These are phyloP conservation scores for Drosophila ananassae DNA, from an alignment of 1,140 invertebrate species.

Conservation along the genomic window DNA sequence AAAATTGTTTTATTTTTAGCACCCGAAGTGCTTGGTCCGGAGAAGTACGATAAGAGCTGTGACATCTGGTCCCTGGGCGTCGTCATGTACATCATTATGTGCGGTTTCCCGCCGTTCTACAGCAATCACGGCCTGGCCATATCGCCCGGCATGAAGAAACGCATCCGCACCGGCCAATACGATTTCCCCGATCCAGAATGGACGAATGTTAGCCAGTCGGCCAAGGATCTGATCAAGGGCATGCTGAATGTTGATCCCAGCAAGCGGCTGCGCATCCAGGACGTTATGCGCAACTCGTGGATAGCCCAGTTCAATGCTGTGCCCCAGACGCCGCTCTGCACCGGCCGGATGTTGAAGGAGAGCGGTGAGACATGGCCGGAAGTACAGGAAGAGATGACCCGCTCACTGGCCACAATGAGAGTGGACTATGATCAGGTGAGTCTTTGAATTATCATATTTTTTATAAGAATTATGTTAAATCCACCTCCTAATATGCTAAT, in stretches of 20 bases:
- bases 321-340: slow-evolving; percentile 96
- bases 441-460: background rate
- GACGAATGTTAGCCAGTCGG: slow-evolving; percentile 96
- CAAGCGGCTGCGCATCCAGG: slow-evolving; percentile 94
- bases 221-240: slow-evolving; percentile 96
- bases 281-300: slow-evolving; percentile 96
- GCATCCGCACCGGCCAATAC: slow-evolving; percentile 97
- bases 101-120: slow-evolving; percentile 99
- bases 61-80: slow-evolving; percentile 99
- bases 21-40: slow-evolving; percentile 97
- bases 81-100: slow-evolving; percentile 98
- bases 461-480: background rate
- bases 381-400: slow-evolving; percentile 99
- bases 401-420: slow-evolving; percentile 97
- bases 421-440: slow-evolving; percentile 94
- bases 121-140: slow-evolving; percentile 98
- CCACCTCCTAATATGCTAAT: slow-evolving; percentile 8
- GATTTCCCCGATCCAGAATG: slow-evolving; percentile 98
- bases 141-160: slow-evolving; percentile 99
- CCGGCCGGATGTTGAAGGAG: slow-evolving; percentile 93
- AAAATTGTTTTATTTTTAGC: slow-evolving; percentile 85
- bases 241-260: slow-evolving; percentile 97
- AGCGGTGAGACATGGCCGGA: slow-evolving; percentile 97
- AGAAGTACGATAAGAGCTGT: slow-evolving; percentile 99
- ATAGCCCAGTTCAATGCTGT: slow-evolving; percentile 95